Evolutionary conservation across 2,113 vertebrate genomes (phyloP).

Genomic region (Dolichallabes microphthalmus): DNA sequence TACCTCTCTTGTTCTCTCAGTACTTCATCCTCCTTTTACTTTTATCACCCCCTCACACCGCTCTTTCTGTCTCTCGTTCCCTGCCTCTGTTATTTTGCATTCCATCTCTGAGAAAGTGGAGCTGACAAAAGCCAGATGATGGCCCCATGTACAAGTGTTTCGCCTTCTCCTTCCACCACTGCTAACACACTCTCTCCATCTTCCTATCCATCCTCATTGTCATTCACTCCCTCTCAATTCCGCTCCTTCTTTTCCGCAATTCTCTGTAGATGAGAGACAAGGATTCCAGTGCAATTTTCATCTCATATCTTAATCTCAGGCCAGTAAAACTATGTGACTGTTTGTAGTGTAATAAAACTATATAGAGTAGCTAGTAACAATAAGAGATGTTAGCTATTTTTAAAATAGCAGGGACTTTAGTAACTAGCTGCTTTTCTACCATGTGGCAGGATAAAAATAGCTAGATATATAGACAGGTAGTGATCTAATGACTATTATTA

Average conservation of each 20-base stretch:
- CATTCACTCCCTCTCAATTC: background rate
- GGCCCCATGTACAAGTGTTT: slow-evolving; percentile 16
- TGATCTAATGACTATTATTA: too few species aligned
- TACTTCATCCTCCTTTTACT: background rate
- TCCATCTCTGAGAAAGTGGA: slow-evolving; percentile 41
- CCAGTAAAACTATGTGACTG: background rate
- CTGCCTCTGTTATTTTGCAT: slow-evolving; percentile 39
- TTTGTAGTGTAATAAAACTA: background rate
- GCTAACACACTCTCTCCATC: slow-evolving; percentile 11
- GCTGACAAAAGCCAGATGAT: slow-evolving; percentile 47
- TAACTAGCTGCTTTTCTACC: background rate
- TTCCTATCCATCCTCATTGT: background rate
- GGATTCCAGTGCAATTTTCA: background rate
- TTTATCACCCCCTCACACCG: background rate
- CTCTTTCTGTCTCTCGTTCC: slow-evolving; percentile 17
- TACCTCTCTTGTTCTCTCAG: background rate
- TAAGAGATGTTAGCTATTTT: background rate
- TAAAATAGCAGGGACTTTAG: background rate
- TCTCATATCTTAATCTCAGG: background rate
- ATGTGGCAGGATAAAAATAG: background rate
- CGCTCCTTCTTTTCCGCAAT: background rate
- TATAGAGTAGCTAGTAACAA: background rate
- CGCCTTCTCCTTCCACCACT: background rate
- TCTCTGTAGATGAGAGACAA: background rate
- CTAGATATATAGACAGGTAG: background rate